phyloP scores from a whole-genome alignment of 37 sponge, comb jelly and placozoan species.

The Diacarnus erythraeanus region DNA sequence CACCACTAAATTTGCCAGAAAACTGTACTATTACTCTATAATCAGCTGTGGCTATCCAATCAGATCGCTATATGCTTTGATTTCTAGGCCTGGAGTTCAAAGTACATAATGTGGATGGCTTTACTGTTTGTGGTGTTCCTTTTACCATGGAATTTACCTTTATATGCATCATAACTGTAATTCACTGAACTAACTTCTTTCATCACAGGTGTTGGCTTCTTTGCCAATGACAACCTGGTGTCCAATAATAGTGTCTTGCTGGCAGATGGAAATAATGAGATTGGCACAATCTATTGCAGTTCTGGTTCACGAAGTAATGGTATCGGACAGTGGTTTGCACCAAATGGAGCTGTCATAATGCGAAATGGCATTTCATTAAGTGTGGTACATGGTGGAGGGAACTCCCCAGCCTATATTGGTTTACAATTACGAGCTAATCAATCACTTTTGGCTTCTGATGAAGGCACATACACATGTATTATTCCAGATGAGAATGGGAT shows the following conservation, averaged over 20 bases:
- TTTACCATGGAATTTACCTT: too few relatives aligned
- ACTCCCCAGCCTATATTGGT: slow-evolving; percentile 13
- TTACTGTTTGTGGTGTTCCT: too few relatives aligned
- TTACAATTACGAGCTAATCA: not conserved
- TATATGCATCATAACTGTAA: not conserved
- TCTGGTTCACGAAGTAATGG: slow-evolving; percentile 17
- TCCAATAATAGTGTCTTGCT: slow-evolving; percentile 14
- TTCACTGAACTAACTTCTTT: not conserved
- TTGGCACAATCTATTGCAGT: slow-evolving; percentile 25
- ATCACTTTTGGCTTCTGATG: slow-evolving; percentile 2
- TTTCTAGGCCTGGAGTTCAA: too few relatives aligned
- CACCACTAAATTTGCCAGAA: too few relatives aligned
- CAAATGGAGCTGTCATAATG: slow-evolving; percentile 3
- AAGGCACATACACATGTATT: slow-evolving; percentile 35
- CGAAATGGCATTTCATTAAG: not conserved
- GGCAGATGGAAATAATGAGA: slow-evolving; percentile 15
- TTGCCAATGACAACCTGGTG: slow-evolving; percentile 17
- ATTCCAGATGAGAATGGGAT: slow-evolving; percentile 36
- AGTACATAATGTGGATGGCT: too few relatives aligned
- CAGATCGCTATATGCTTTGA: too few relatives aligned
- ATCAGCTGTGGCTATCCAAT: too few relatives aligned
- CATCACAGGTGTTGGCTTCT: slow-evolving; percentile 7
- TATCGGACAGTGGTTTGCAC: slow-evolving; percentile 19
- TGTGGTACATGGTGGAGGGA: slow-evolving; percentile 18
- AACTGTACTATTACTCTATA: too few relatives aligned